Conservation (phyloP, 1,140 invertebrate genomes). For the Lordiphosa clarofinis region DNA sequence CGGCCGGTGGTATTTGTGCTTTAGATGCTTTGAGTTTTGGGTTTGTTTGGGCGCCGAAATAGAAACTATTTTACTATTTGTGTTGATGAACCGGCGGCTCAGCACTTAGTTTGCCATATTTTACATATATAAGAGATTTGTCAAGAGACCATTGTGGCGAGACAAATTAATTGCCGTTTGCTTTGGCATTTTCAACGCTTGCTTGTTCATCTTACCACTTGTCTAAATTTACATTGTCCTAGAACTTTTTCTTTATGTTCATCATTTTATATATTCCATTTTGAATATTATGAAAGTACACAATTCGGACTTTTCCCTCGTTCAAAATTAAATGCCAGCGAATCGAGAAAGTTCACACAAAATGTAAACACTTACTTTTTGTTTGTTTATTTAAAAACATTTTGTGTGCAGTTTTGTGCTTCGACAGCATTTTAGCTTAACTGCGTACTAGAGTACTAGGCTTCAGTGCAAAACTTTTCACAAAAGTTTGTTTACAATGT, state of each 20-base stretch:
- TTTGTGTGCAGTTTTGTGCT: no score
- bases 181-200: conserved; percentile 47
- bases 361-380: no score
- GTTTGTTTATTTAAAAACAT: no score
- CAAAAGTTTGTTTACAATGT: conserved; percentile 11
- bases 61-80: conserved; percentile 52
- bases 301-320: no score
- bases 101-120: conserved; percentile 22
- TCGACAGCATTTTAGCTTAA: not conserved
- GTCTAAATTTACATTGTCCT: no score
- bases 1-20: conserved; percentile 7
- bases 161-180: conserved; percentile 64
- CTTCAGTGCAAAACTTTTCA: conserved; percentile 24
- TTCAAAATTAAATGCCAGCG: no score
- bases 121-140: not conserved
- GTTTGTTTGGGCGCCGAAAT: conserved; percentile 16
- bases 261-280: no score
- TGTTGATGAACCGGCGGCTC: conserved; percentile 59
- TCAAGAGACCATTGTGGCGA: conserved; percentile 33
- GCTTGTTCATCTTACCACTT: not conserved
- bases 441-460: not conserved
- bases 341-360: no score
- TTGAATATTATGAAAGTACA: no score
- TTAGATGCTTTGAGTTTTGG: conserved; percentile 3
- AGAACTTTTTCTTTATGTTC: no score